Conservation (phyloP, 2,888 invertebrate species). For the Nematopogon swammerdamellus region DNA sequence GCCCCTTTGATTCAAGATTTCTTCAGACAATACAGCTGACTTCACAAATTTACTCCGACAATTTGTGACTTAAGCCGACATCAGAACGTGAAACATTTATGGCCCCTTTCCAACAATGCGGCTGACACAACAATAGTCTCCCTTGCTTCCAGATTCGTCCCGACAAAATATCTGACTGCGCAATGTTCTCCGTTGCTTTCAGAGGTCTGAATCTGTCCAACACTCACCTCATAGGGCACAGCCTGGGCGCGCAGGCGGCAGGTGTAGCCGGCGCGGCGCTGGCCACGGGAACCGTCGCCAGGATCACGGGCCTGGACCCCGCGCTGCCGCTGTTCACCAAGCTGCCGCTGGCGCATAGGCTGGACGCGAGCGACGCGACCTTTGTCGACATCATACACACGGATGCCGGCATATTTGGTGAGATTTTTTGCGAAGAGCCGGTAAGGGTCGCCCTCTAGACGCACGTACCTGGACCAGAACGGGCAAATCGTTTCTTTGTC, state of each 20-base stretch:
- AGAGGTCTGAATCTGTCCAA: constrained; percentile 52
- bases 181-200: constrained; percentile 14
- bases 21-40: too few relatives aligned
- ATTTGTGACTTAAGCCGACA: too few relatives aligned
- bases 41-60: too few relatives aligned
- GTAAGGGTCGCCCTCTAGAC: constrained; percentile 8
- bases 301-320: constrained; percentile 64
- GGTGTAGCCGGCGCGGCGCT: constrained; percentile 59
- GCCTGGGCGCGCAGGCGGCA: constrained; percentile 62
- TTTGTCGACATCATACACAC: constrained; percentile 65
- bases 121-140: too few relatives aligned
- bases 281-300: constrained; percentile 47
- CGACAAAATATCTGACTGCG: too few relatives aligned
- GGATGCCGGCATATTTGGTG: constrained; percentile 53
- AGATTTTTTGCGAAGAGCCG: constrained; percentile 47
- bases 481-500: background rate
- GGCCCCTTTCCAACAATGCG: too few relatives aligned
- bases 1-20: too few relatives aligned
- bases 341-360: constrained; percentile 43
- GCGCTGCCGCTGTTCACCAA: constrained; percentile 59
- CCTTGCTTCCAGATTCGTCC: too few relatives aligned
- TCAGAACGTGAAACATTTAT: too few relatives aligned
- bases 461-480: too few relatives aligned
- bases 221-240: constrained; percentile 60
- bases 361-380: constrained; percentile 56